Evolutionary conservation across 1,140 invertebrate genomes (phyloP).

Genomic region (Drosophila mauritiana): DNA sequence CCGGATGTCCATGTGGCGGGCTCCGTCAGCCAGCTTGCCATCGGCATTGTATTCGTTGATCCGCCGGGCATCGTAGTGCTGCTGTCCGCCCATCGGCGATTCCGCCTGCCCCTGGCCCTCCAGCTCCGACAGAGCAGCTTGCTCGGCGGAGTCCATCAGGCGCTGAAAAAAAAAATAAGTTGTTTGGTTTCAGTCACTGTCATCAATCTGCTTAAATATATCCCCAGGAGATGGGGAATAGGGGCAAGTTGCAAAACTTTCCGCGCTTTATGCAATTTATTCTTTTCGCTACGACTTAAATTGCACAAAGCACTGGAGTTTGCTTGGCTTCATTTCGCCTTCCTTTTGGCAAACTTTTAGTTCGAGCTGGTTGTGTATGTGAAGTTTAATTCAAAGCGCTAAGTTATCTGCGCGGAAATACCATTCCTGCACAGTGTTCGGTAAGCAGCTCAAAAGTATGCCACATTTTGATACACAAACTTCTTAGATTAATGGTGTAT

Average conservation of each 20-base stretch:
- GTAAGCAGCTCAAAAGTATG: constrained; percentile 18
- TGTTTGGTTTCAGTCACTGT: constrained; percentile 12
- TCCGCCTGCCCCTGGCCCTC: constrained; percentile 70
- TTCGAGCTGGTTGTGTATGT: constrained; percentile 21
- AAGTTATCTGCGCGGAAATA: constrained; percentile 36
- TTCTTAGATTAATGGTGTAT: too few species aligned
- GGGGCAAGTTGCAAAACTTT: constrained; percentile 51
- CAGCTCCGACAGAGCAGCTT: constrained; percentile 90
- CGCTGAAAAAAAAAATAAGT: constrained; percentile 86
- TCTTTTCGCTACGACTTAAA: constrained; percentile 61
- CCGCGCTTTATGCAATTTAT: constrained; percentile 73
- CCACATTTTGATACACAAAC: not conserved
- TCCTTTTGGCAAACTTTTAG: constrained; percentile 26
- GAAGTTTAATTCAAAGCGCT: constrained; percentile 40
- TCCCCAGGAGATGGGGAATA: not conserved
- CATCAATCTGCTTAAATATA: constrained; percentile 25
- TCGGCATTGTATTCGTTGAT: constrained; percentile 90
- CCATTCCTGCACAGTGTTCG: constrained; percentile 33
- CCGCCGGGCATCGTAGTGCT: constrained; percentile 90
- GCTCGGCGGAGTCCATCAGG: constrained; percentile 94
- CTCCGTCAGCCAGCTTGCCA: constrained; percentile 88
- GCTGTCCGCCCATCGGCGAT: constrained; percentile 59
- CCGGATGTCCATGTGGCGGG: constrained; percentile 88
- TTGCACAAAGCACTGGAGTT: constrained; percentile 74
- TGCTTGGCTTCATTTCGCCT: constrained; percentile 34